Evolutionary conservation across 2,113 vertebrate species (phyloP).

Genomic region (Callaeas wilsoni): DNA sequence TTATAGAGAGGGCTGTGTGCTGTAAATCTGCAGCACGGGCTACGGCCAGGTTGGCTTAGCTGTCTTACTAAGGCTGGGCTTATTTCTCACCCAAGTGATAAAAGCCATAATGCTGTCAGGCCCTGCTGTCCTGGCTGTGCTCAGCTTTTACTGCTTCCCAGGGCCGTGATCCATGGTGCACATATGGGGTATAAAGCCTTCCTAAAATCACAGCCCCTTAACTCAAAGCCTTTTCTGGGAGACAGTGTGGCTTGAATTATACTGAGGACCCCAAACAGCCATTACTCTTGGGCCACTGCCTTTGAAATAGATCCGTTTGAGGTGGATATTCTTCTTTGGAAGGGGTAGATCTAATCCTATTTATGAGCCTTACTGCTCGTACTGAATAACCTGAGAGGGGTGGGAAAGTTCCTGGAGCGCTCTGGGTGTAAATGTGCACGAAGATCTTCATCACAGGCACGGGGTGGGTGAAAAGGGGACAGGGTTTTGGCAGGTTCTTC

Average conservation of each 20-base stretch:
- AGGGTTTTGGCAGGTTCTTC: background rate
- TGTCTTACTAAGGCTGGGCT: slow-evolving; percentile 15
- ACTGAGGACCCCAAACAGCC: slow-evolving; percentile 8
- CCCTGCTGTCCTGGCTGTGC: background rate
- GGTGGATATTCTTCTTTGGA: background rate
- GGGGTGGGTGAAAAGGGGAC: background rate
- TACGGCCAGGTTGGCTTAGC: background rate
- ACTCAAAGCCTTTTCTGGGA: slow-evolving; percentile 20
- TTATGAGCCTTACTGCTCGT: background rate
- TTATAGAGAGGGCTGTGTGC: background rate
- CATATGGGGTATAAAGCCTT: background rate
- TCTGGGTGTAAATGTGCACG: rapidly evolving
- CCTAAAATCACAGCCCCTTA: slow-evolving; percentile 30
- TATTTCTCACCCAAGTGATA: slow-evolving; percentile 37
- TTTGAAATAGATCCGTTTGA: background rate
- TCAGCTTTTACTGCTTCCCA: slow-evolving; percentile 15
- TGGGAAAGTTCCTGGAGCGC: background rate
- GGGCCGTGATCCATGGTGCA: slow-evolving; percentile 4
- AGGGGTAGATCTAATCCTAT: background rate
- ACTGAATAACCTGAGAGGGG: background rate
- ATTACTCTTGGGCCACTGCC: background rate
- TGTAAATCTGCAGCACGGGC: background rate
- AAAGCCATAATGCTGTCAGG: slow-evolving; percentile 39
- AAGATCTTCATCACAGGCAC: background rate
- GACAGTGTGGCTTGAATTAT: slow-evolving; percentile 1